phyloP scores from a whole-genome alignment of 2,888 invertebrate species.

The Philopedon plagiatum region DNA sequence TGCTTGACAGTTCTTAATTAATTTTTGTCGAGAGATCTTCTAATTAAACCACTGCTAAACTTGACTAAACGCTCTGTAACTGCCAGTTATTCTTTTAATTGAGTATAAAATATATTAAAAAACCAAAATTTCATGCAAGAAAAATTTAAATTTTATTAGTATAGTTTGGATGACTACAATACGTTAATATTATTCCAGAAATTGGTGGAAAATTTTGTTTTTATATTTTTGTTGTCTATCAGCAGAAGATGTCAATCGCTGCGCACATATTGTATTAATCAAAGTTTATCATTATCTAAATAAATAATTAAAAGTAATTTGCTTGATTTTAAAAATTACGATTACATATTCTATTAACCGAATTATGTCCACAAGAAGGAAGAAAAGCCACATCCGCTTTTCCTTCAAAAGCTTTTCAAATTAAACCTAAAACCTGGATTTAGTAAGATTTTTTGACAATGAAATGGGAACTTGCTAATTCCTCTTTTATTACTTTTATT shows the following conservation, averaged over 20 bases:
- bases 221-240: too few relatives aligned
- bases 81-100: not conserved
- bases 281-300: not conserved
- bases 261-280: too few relatives aligned
- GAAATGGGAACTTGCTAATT: conserved; percentile 13
- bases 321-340: not conserved
- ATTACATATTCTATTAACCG: conserved; percentile 18
- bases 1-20: conserved; percentile 2
- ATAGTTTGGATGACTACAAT: too few relatives aligned
- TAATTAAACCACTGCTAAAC: not conserved
- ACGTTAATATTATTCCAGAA: too few relatives aligned
- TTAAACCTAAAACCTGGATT: conserved; percentile 19
- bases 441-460: conserved; percentile 19
- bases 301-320: not conserved
- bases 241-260: too few relatives aligned
- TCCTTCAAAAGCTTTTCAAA: conserved; percentile 19
- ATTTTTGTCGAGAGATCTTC: not conserved
- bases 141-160: too few relatives aligned
- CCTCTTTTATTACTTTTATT: conserved; percentile 14
- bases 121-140: not conserved
- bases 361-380: conserved; percentile 13
- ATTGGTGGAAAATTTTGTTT: too few relatives aligned
- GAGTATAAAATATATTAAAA: not conserved
- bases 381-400: conserved; percentile 9
- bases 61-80: not conserved